A percentile compares a stretch with the other conserved stretches of the same genome.
Evolutionary conservation across 2,888 invertebrate genomes (phyloP).

Genomic region (Apodemia hepburni): DNA sequence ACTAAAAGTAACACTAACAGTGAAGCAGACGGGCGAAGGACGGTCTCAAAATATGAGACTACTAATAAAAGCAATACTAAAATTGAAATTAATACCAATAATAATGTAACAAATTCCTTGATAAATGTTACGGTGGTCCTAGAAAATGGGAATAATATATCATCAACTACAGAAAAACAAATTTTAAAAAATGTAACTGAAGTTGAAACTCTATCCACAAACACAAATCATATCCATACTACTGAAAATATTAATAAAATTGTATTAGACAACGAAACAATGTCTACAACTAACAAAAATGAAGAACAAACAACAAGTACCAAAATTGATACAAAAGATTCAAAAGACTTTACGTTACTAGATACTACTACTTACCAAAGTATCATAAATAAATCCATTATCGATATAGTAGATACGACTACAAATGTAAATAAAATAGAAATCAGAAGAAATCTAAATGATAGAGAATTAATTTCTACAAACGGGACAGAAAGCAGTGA

Average conservation of each 20-base stretch:
- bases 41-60: slow-evolving; percentile 12
- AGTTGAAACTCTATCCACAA: neutral
- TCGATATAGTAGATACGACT: slow-evolving; percentile 28
- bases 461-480: slow-evolving; percentile 27
- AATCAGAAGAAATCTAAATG: slow-evolving; percentile 33
- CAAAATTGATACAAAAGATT: slow-evolving; percentile 15
- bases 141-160: neutral
- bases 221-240: neutral
- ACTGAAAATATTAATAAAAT: slow-evolving; percentile 3
- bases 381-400: neutral
- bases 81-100: slow-evolving; percentile 22
- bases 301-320: slow-evolving; percentile 32
- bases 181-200: slow-evolving; percentile 26
- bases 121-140: neutral
- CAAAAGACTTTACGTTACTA: neutral
- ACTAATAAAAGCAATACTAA: slow-evolving; percentile 26
- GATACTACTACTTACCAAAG: neutral
- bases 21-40: neutral
- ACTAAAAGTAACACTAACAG: slow-evolving; percentile 26
- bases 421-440: slow-evolving; percentile 27
- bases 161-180: slow-evolving; percentile 15
- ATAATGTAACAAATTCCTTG: slow-evolving; percentile 6
- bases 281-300: slow-evolving; percentile 16
- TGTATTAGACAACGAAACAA: neutral
- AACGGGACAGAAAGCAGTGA: slow-evolving; percentile 10